Base-by-base conservation (phyloP, 1,140 invertebrate genomes). In the Nylanderia fulva region DNA sequence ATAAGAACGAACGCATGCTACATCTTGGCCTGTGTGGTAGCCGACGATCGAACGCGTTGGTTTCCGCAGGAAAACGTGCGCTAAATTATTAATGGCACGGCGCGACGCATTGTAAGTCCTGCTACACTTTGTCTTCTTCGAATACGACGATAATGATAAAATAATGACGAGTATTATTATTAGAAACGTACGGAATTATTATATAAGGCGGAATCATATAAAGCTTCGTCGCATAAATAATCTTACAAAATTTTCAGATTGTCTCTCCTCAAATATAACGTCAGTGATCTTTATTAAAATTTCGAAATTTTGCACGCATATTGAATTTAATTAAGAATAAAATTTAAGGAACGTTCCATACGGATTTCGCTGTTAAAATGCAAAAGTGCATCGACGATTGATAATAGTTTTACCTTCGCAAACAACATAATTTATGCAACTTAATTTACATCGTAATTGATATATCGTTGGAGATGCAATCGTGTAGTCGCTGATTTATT, bases 41-140 rank as follows among this genome's bases (percentile, higher is more conserved):
- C 9, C 21, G 52, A 42, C 24, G 66, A 82, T 82, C 77, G 77
- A 82, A 82, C 77, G 66, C 48, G 33, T n/a, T 71, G 77, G 52
- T 82, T 71, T 82, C 66, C 24, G 64, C 24, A 58, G 52, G 24
- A 64, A 82, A 82, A 82, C 36, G 52, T 56, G 24, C 36, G 27
- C 48, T 82, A 82, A 82, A 82, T 82, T 82, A 82, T 82, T 82
- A 82, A 82, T 45, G 36, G 7, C n/a, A 6, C 18, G 77, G 52
- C 64, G 77, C 77, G 66, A 60, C 77, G 77, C 66, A 60, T 5
- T 42, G 36, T 69, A 80, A 69, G 18, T 39, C 1, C 33, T 24
- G 45, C 61, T 54, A 39, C 15, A 64, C 18, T 27, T 29, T 29
- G 42, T 48, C 15, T 52, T 52, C n/a, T 36, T 77, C 48, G 24